A percentile compares a stretch with the other conserved stretches of the same genome.
Conservation (phyloP, 2,888 invertebrate species). For the Lasiommata megera region DNA sequence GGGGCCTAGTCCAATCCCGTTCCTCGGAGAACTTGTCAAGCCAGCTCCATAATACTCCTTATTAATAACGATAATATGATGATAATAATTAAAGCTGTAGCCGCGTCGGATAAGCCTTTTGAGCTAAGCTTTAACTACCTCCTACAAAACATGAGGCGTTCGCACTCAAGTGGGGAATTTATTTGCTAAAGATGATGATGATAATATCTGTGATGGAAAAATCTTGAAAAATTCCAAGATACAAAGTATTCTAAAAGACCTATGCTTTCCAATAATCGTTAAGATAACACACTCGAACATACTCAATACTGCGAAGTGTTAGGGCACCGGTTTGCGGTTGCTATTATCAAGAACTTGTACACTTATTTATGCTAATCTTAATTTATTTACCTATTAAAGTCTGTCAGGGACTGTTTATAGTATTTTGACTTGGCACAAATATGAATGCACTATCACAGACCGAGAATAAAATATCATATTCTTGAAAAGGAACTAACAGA, state of each 20-base stretch:
- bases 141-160: no score
- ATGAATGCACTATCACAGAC: neutral
- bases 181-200: no score
- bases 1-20: no score
- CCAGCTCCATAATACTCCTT: no score
- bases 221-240: neutral
- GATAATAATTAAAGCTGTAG: no score
- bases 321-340: conserved; percentile 8
- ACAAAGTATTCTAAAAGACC: neutral
- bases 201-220: neutral
- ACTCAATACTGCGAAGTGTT: neutral
- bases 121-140: no score
- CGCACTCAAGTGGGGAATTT: no score
- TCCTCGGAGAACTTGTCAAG: no score
- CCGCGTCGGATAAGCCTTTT: no score
- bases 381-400: conserved; percentile 15
- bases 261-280: conserved; percentile 7
- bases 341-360: conserved; percentile 14
- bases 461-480: no score
- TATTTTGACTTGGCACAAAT: conserved; percentile 11
- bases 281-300: conserved; percentile 5
- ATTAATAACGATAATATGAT: no score
- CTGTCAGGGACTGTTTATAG: conserved; percentile 13
- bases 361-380: conserved; percentile 13
- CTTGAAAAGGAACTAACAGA: no score